Percentiles rank a stretch among this genome's conserved stretches.
These are phyloP conservation scores for Hypomecis atomaria DNA, from an alignment of 2,888 invertebrate species.

Conservation along the genomic window DNA sequence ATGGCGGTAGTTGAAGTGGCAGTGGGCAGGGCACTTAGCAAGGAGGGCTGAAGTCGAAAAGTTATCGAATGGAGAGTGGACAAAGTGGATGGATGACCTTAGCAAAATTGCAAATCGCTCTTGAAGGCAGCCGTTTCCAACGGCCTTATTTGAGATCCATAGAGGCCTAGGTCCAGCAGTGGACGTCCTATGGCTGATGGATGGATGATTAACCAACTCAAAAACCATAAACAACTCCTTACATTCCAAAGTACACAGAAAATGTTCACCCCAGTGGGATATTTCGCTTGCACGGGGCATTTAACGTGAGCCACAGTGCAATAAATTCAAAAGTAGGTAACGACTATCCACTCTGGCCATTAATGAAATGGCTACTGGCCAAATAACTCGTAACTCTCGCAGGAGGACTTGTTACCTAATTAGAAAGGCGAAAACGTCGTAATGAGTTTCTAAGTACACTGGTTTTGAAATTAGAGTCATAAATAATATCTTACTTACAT, in stretches of 20 bases:
- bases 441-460: background rate
- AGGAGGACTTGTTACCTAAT: conserved; percentile 20
- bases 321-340: conserved; percentile 25
- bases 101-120: no score
- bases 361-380: conserved; percentile 33
- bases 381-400: conserved; percentile 21
- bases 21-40: no score
- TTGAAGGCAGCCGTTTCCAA: no score
- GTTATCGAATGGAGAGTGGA: no score
- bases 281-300: conserved; percentile 1
- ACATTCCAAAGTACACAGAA: background rate
- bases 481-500: background rate
- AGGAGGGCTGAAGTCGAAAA: no score
- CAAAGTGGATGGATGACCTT: no score
- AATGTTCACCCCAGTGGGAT: background rate
- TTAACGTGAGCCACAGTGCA: conserved; percentile 20
- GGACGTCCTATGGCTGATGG: no score
- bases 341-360: conserved; percentile 12
- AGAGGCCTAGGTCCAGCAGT: no score
- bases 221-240: no score
- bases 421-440: conserved; percentile 20
- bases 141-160: no score
- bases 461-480: background rate
- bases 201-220: no score
- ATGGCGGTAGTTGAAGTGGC: no score